Percentiles rank a stretch among this genome's conserved stretches.
Conservation (phyloP, 1,140 invertebrate species). For the Agrypnia vestita region DNA sequence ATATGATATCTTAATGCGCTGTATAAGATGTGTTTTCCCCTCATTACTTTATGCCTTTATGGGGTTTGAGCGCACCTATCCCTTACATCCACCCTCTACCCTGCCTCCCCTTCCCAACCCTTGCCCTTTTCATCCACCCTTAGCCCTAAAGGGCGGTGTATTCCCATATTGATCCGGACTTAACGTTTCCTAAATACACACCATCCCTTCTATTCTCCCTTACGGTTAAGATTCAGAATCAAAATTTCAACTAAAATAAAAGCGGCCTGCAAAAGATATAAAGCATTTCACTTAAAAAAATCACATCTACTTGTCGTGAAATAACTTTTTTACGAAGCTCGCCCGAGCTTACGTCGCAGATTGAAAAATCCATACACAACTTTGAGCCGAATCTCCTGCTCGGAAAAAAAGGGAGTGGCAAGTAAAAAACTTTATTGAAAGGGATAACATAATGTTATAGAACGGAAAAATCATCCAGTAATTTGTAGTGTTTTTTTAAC, state of each 20-base stretch:
- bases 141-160: constrained; percentile 39
- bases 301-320: background rate
- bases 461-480: background rate
- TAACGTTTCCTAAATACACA: constrained; percentile 45
- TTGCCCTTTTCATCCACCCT: background rate
- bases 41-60: constrained; percentile 38
- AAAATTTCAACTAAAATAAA: constrained; percentile 5
- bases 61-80: constrained; percentile 32
- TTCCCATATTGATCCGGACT: constrained; percentile 44
- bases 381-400: constrained; percentile 23
- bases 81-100: background rate
- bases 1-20: background rate
- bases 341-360: background rate
- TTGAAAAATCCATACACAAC: constrained; percentile 17
- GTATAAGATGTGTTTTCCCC: constrained; percentile 20
- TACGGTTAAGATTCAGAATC: background rate
- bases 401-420: constrained; percentile 20
- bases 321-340: background rate
- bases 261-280: background rate
- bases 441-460: background rate
- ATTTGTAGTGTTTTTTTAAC: background rate
- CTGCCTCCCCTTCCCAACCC: background rate
- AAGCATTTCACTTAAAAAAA: too few species aligned
- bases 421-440: background rate
- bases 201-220: constrained; percentile 35